Base-by-base conservation (phyloP, 2,113 vertebrate species). In the Neolamprologus kungweensis region DNA sequence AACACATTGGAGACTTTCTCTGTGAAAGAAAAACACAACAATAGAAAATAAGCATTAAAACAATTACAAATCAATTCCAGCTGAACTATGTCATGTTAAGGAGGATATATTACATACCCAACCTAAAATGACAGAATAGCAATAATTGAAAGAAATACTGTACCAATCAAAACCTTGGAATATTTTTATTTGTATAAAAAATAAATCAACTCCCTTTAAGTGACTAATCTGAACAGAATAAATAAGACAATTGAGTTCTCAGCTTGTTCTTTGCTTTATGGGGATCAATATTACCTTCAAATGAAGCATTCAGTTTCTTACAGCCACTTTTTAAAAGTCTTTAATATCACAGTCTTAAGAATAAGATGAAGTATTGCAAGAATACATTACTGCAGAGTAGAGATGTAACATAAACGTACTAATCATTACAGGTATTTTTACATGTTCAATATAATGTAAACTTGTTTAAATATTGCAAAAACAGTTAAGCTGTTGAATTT, bases 351-450 rank as follows among this genome's bases (percentile, higher is more conserved):
- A 58, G 14, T 5, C 23, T 58, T 14, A 28, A 28, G 3, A 28
- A 28, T 1, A 3, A 3, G 13, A 26, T 26, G 23, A 26, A 26
- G 23, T 51, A 51, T 53, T 53, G 0, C 19, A 53, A 10, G 19
- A 53, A 53, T n/a, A 0, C 19, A 0, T 10, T 53, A n/a, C 0
- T 53, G 0, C 19, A 3, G 7, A 53, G 19, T n/a, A 10, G 50
- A 53, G 2, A 7, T 23, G 21, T 55, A 3, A 26, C 6, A 35
- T 1, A 13, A 0, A 55, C 0, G 9, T 54, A 1, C 53, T 0
- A 7, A 13, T 55, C 6, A 55, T 55, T 55, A 0, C 6, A 23
- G 6, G 53, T 55, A 0, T 12, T 12, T 40, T 40, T 12, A 40
- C 37, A 40, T 40, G 11, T 40, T 40, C 5, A 0, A 40, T 3